A percentile compares a stretch with the other conserved stretches of the same genome.
phyloP scores from a whole-genome alignment of 2,888 invertebrate genomes.

The Rhaphigaster nebulosa region DNA sequence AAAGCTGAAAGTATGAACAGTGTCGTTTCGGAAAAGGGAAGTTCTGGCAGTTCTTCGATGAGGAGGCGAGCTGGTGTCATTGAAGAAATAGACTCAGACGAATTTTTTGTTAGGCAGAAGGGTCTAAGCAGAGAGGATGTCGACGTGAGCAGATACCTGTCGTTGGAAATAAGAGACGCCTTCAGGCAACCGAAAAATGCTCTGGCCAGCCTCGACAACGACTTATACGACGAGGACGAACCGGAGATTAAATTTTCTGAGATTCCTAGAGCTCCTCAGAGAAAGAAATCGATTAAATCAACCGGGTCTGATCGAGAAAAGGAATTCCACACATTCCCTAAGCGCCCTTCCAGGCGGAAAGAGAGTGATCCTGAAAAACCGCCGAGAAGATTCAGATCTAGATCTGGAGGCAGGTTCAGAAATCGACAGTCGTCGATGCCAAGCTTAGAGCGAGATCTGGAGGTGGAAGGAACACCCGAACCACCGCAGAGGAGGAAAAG shows the following conservation, averaged over 20 bases:
- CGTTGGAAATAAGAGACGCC: conserved; percentile 84
- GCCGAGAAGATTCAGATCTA: conserved; percentile 61
- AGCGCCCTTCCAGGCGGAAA: conserved; percentile 61
- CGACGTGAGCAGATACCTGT: conserved; percentile 82
- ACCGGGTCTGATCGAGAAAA: conserved; percentile 42
- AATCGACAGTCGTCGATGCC: conserved; percentile 63
- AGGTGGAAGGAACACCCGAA: conserved; percentile 65
- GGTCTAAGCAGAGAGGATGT: conserved; percentile 88
- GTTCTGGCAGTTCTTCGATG: conserved; percentile 65
- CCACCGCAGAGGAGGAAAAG: conserved; percentile 66
- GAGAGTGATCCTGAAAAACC: conserved; percentile 63
- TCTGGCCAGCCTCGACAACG: conserved; percentile 75
- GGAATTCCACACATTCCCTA: conserved; percentile 63
- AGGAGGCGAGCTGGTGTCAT: conserved; percentile 73
- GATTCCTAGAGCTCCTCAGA: conserved; percentile 58
- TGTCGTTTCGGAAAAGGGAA: conserved; percentile 64
- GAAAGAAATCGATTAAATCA: conserved; percentile 56
- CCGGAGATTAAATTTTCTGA: conserved; percentile 63
- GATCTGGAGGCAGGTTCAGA: conserved; percentile 57
- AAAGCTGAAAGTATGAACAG: conserved; percentile 63
- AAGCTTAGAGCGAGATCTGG: conserved; percentile 64
- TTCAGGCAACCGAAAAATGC: conserved; percentile 77
- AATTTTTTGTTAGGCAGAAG: conserved; percentile 86
- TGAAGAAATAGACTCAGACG: conserved; percentile 89
- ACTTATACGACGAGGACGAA: conserved; percentile 67